These are phyloP conservation scores for Hemibagrus wyckioides DNA, from an alignment of 2,113 vertebrate genomes.

Conservation along the genomic window DNA sequence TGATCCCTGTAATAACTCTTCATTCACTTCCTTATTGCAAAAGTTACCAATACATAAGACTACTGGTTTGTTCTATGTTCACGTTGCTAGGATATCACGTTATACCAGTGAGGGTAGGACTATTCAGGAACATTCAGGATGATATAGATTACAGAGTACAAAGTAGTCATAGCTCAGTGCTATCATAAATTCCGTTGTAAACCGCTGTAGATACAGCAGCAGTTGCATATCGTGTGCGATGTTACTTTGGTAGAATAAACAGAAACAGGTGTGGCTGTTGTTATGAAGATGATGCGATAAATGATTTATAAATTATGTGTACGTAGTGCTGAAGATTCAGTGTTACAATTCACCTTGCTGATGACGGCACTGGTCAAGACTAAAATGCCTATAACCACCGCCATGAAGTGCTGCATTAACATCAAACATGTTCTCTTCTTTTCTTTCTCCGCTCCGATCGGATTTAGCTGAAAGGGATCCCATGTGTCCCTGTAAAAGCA, in stretches of 20 bases:
- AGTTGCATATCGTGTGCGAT: not conserved
- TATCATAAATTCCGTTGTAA: not conserved
- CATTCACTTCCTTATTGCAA: constrained; percentile 5
- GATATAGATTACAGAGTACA: constrained; percentile 33
- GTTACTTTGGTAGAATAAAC: not conserved
- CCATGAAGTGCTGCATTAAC: constrained; percentile 68
- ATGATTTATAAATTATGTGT: not conserved
- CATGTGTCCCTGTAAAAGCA: constrained; percentile 71
- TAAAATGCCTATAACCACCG: constrained; percentile 68
- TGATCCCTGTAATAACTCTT: not conserved
- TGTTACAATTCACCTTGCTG: constrained; percentile 66
- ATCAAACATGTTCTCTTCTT: constrained; percentile 65
- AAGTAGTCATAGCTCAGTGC: constrained; percentile 8
- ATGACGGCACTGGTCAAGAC: constrained; percentile 69
- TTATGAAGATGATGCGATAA: not conserved
- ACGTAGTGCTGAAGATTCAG: not conserved
- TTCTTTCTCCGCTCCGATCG: constrained; percentile 75
- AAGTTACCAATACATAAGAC: not conserved
- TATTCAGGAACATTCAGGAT: not conserved
- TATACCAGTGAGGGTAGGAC: not conserved
- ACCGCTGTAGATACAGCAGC: not conserved
- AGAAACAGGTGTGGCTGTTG: not conserved
- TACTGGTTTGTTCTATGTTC: not conserved
- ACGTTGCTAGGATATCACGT: not conserved
- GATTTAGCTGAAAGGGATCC: constrained; percentile 78